A percentile compares a stretch with the other conserved stretches of the same genome.
These are phyloP conservation scores for Synanthedon vespiformis DNA, from an alignment of 2,888 invertebrate genomes.

Conservation along the genomic window DNA sequence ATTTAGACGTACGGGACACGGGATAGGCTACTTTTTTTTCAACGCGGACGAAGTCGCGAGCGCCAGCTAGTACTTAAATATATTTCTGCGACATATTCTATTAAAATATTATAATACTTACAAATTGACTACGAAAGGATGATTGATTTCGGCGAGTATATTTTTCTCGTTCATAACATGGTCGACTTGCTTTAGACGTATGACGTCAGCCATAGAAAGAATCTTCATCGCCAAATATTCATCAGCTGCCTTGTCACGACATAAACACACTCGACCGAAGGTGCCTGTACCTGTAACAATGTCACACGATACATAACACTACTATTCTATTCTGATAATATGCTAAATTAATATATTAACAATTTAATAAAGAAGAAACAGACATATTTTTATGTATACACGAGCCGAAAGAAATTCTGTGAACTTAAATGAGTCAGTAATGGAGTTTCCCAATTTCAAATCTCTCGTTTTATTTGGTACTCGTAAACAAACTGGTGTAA, in stretches of 20 bases:
- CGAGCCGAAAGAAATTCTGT: constrained; percentile 11
- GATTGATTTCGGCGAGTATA: constrained; percentile 89
- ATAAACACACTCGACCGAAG: constrained; percentile 94
- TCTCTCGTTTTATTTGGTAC: no score
- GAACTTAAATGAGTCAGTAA: constrained; percentile 21
- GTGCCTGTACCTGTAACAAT: constrained; percentile 88
- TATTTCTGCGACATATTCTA: no score
- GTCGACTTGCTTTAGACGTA: constrained; percentile 94
- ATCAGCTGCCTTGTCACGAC: constrained; percentile 84
- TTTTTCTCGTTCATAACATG: constrained; percentile 98
- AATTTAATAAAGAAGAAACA: constrained; percentile 6
- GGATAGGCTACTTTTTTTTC: no score
- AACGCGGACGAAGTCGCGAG: no score
- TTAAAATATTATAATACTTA: constrained; percentile 23
- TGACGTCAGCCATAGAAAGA: constrained; percentile 91
- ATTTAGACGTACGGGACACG: no score
- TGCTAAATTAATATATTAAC: neutral
- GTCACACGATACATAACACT: constrained; percentile 3
- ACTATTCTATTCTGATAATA: neutral
- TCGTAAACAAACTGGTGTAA: no score
- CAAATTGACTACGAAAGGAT: constrained; percentile 94
- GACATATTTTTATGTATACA: neutral
- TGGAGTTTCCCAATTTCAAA: constrained; percentile 14
- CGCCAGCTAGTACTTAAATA: no score
- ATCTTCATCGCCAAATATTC: constrained; percentile 95